These are phyloP conservation scores for Haliclystus octoradiatus DNA, from an alignment of 30 jellyfish, hydroid and myxozoan genomes.

Conservation along the genomic window DNA sequence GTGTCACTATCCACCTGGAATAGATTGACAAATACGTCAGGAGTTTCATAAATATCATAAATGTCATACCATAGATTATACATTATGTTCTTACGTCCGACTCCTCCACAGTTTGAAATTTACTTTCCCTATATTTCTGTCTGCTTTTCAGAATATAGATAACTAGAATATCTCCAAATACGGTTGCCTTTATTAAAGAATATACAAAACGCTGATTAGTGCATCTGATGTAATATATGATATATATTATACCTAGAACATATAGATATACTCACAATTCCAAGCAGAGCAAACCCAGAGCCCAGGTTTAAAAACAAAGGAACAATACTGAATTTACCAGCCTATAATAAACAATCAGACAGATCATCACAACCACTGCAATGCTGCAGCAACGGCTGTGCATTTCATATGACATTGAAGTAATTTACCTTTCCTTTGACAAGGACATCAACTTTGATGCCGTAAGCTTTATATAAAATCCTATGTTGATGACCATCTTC, in stretches of 20 bases:
- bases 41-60: too few relatives aligned
- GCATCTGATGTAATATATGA: neutral
- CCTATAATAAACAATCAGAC: constrained; percentile 34
- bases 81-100: neutral
- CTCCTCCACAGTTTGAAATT: constrained; percentile 52
- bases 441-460: constrained; percentile 73
- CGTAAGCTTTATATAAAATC: constrained; percentile 72
- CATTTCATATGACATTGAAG: neutral
- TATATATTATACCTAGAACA: neutral
- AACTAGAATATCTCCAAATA: constrained; percentile 76
- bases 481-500: constrained; percentile 48
- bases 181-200: constrained; percentile 50
- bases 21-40: too few relatives aligned
- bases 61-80: neutral
- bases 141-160: constrained; percentile 51
- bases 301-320: constrained; percentile 85
- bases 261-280: constrained; percentile 50
- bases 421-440: constrained; percentile 72
- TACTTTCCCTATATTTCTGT: constrained; percentile 44
- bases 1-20: neutral
- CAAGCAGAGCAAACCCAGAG: constrained; percentile 88
- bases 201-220: neutral
- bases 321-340: constrained; percentile 86
- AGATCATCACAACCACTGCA: neutral
- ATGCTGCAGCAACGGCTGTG: neutral